Evolutionary conservation across 1,140 invertebrate species (phyloP).

Genomic region (Drosophila serrata): DNA sequence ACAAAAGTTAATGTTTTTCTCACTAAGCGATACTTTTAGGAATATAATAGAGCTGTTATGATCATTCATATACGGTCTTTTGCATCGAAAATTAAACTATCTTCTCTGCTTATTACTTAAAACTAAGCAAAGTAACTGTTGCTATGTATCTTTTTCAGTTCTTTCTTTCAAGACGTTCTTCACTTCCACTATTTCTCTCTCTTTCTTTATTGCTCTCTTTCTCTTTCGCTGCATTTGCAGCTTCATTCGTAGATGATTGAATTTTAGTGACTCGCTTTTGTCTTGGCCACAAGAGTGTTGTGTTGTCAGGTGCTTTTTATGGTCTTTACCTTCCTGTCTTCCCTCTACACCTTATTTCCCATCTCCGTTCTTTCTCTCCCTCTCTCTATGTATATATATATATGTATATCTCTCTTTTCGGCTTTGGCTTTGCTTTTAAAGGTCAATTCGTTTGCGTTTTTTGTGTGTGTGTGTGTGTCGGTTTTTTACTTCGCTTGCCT

Average conservation of each 20-base stretch:
- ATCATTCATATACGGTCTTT: no score
- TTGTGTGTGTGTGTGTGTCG: conserved; percentile 14
- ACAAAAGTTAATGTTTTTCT: no score
- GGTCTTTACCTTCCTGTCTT: conserved; percentile 33
- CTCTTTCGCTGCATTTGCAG: conserved; percentile 20
- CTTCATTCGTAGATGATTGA: conserved; percentile 44
- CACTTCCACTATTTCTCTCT: not conserved
- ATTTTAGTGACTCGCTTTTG: conserved; percentile 47
- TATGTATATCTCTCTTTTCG: not conserved
- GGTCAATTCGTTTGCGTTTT: conserved; percentile 53
- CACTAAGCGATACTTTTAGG: no score
- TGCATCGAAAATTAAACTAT: no score
- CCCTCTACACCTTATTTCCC: not conserved
- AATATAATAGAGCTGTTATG: no score
- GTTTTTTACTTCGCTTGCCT: conserved; percentile 48
- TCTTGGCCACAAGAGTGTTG: conserved; percentile 45
- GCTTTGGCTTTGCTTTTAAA: conserved; percentile 37
- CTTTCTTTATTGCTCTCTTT: not conserved
- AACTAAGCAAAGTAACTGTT: not conserved
- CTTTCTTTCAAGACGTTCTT: not conserved
- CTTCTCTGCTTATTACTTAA: no score
- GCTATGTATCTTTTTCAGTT: not conserved
- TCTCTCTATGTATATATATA: not conserved
- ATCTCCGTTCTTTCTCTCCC: not conserved
- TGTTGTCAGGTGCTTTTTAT: conserved; percentile 55